A percentile compares a stretch with the other conserved stretches of the same genome.
These are phyloP conservation scores for Coelinius sp. DNA, from an alignment of 2,888 invertebrate genomes.

Conservation along the genomic window DNA sequence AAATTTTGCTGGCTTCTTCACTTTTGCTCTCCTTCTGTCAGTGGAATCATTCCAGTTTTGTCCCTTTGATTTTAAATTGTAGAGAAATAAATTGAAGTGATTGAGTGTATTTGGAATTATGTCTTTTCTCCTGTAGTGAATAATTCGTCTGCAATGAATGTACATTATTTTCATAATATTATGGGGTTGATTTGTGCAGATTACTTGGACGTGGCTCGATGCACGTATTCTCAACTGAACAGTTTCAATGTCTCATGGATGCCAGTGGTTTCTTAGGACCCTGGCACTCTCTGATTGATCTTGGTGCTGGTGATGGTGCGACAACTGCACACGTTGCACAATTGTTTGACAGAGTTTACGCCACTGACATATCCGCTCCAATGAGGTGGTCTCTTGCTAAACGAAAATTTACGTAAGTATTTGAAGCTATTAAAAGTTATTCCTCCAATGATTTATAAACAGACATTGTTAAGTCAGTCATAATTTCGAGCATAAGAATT, in stretches of 20 bases:
- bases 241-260: slow-evolving; percentile 80
- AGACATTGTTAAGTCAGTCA: not conserved
- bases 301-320: slow-evolving; percentile 97
- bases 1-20: slow-evolving; percentile 16
- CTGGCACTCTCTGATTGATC: slow-evolving; percentile 79
- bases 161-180: not conserved
- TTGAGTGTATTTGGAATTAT: not conserved
- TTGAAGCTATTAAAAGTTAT: not conserved
- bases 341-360: slow-evolving; percentile 83
- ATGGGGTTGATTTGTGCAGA: slow-evolving; percentile 71
- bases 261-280: slow-evolving; percentile 66
- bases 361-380: slow-evolving; percentile 91
- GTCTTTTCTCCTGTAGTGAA: not conserved
- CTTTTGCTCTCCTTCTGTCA: slow-evolving; percentile 1
- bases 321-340: slow-evolving; percentile 87
- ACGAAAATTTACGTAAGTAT: slow-evolving; percentile 83
- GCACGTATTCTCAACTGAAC: slow-evolving; percentile 92
- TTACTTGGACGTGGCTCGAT: slow-evolving; percentile 93
- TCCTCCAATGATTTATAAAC: not conserved
- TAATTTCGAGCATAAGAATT: too few species aligned
- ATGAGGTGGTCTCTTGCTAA: slow-evolving; percentile 87
- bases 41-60: slow-evolving; percentile 18
- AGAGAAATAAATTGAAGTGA: not conserved
- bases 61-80: not conserved
- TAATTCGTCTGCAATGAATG: not conserved